Evolutionary conservation across 2,888 invertebrate species (phyloP), one percentile per base, ranked within the genome.

Genomic region (Gerosis bhagava): DNA sequence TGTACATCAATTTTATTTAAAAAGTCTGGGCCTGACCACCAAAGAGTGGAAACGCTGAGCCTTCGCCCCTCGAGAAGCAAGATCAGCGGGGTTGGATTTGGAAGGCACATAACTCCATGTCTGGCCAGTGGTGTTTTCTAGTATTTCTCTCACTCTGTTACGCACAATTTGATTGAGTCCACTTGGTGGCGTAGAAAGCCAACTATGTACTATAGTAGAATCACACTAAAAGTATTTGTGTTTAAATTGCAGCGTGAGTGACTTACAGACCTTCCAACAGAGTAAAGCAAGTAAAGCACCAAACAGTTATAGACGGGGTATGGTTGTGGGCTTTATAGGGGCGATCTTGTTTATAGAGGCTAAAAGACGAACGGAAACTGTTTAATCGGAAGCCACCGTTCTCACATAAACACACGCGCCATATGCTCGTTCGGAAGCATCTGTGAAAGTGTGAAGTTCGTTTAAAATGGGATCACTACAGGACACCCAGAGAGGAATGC

Each of bases 381-480:
- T 13, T 5, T 51, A 48, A 17, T 50, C 24, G 5, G 5, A 16
- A 3, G 29, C 12, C 3, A 39, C 15, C 0, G 56, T 48, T 3
- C 59, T 26, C 3, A 60, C 32, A 29, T 63, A 64, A 4, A 56
- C 15, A 36, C 59, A 63, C 0, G 58, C 49, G 0, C 59, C 60
- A 7, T 63, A 64, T 3, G 61, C 63, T 1, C 5, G n/a, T 36
- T 62, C 54, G 1, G 60, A 60, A 0, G 63, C 58, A 17, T 65
- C 64, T 12, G 56, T 43, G 25, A 64, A 67, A 0, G 51, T 35
- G 39, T 65, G 63, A 1, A 67, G 3, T 41, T 65, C 57, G 5
- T 48, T 10, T 3, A 1, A 24, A 7, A 11, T 1, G 0, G 48
- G 22, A 3, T 48, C 13, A 8, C 51, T 17, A 39, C 43, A 8